Base-by-base conservation (phyloP, 2,888 invertebrate species). In the Miltochrista miniata region DNA sequence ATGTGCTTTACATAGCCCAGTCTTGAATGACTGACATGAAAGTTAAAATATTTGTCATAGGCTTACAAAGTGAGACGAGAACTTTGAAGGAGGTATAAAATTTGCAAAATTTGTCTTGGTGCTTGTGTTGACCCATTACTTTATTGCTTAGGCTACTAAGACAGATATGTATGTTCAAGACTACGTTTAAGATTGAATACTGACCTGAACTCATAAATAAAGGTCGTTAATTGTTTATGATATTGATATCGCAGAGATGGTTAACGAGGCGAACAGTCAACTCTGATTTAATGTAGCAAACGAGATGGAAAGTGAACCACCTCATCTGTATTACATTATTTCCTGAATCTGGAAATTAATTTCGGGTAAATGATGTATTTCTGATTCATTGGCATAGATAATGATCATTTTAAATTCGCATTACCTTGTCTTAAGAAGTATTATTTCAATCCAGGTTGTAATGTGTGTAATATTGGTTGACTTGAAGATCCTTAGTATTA, bases 111-210 rank as follows among this genome's bases (percentile, higher is more conserved):
- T 13, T 34, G 12, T 35, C 14, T 30, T n/a, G n/a, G n/a, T n/a
- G n/a, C n/a, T n/a, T 11, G 15, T 29, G 29, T 36, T 1, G 2
- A 24, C 1, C 51, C 48, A 58, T 70, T 76, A 76, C 72, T 72
- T 72, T 77, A 78, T 80, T 77, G 79, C 79, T 76, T 76, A 77
- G 72, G 47, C 59, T 24, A n/a, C n/a, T n/a, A n/a, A 15, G 34
- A 30, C 40, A 40, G 30, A 45, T 64, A 71, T n/a, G n/a, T n/a
- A n/a, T n/a, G n/a, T n/a, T n/a, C n/a, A 61, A 74, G 74, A 77
- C 74, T 71, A 66, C 70, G 73, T 70, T 74, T 71, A 66, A 79
- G 82, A 85, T 83, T 84, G 83, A 83, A 77, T 74, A 79, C 79
- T 67, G 74, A 75, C 76, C 80, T 72, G 72, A 66, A 53, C 70